Percentiles rank a stretch among this genome's conserved stretches.
Conservation (phyloP, 2,113 vertebrate genomes). For the Grantiella picta region DNA sequence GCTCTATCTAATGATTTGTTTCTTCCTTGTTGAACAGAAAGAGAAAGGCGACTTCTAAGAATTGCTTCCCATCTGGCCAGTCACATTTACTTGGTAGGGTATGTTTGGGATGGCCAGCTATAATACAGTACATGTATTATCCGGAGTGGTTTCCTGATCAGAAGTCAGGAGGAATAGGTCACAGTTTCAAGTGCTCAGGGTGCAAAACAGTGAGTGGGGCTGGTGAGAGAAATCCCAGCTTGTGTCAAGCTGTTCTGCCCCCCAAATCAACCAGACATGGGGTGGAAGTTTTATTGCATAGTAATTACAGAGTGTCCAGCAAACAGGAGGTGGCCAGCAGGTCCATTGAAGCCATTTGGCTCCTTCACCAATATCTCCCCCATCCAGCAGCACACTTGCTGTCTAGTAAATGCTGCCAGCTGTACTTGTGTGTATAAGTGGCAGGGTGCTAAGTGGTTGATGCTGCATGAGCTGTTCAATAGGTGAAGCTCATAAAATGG, state of each 20-base stretch:
- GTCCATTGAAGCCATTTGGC: neutral
- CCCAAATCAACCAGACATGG: neutral
- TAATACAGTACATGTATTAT: neutral
- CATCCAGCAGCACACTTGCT: neutral
- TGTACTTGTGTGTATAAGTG: neutral
- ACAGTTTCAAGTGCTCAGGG: neutral
- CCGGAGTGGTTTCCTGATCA: neutral
- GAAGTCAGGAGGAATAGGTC: neutral
- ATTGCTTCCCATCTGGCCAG: neutral
- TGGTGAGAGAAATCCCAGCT: neutral
- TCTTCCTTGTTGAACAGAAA: neutral
- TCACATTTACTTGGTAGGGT: neutral
- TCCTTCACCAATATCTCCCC: fast-evolving
- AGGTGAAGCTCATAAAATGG: neutral
- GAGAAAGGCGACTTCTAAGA: neutral
- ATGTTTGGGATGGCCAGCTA: neutral
- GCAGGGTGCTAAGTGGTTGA: neutral
- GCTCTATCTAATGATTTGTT: neutral
- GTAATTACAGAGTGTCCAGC: neutral
- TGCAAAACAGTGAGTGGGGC: neutral
- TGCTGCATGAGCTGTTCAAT: neutral
- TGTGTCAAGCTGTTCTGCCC: fast-evolving
- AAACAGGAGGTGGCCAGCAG: neutral
- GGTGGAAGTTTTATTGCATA: neutral
- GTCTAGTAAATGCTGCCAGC: neutral